phyloP scores from a whole-genome alignment of 2,797 vertebrate species.

The Manis crassicaudata region DNA sequence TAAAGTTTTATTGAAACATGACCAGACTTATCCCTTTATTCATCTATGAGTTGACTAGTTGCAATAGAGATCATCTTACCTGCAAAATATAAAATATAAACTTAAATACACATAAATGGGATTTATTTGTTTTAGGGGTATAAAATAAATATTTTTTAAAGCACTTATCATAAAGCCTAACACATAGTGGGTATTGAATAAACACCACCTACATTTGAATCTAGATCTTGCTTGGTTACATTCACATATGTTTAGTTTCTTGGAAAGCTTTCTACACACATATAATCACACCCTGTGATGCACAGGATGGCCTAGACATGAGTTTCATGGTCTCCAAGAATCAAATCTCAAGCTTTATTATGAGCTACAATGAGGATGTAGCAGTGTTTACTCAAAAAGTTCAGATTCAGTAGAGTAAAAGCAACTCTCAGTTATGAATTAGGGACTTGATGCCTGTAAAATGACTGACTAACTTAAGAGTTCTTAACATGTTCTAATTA shows the following conservation, averaged over 20 bases:
- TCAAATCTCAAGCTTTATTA: not conserved
- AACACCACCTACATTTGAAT: not conserved
- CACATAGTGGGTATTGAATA: not conserved
- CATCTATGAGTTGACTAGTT: not conserved
- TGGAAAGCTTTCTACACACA: not conserved
- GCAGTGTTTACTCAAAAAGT: not conserved
- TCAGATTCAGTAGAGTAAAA: not conserved
- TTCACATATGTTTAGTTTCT: not conserved
- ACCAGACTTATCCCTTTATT: not conserved
- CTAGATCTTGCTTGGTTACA: not conserved
- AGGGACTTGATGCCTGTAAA: not conserved
- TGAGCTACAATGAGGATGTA: not conserved
- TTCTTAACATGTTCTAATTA: not conserved
- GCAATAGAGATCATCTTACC: not conserved
- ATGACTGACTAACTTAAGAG: not conserved
- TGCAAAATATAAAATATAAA: not conserved
- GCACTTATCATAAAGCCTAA: not conserved
- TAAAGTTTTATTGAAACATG: not conserved
- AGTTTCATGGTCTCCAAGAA: not conserved
- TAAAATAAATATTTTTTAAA: not conserved
- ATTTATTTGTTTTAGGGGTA: not conserved
- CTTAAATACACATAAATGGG: not conserved
- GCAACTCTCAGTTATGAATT: not conserved
- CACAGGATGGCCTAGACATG: no score
- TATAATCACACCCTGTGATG: not conserved